Evolutionary conservation across 2,888 invertebrate species (phyloP).

Genomic region (Phalera bucephala): DNA sequence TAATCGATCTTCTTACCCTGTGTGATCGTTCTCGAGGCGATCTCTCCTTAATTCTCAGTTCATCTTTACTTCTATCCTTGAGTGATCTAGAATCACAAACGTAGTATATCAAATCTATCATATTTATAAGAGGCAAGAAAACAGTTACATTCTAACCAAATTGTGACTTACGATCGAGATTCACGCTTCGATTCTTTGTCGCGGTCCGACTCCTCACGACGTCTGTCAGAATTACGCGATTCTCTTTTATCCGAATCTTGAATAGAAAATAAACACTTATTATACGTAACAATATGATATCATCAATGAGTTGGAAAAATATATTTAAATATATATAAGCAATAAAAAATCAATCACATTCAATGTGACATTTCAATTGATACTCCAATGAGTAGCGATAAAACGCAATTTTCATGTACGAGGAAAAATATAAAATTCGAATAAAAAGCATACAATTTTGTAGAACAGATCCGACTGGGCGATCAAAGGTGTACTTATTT

Average conservation of each 20-base stretch:
- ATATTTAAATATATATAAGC: too few relatives aligned
- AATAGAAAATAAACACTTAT: constrained; percentile 9
- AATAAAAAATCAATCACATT: too few relatives aligned
- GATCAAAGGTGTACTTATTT: too few relatives aligned
- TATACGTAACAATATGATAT: constrained; percentile 10
- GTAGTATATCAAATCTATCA: not conserved
- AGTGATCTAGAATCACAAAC: constrained; percentile 50
- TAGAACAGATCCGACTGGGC: too few relatives aligned
- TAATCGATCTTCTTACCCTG: too few relatives aligned
- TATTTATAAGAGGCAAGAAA: not conserved
- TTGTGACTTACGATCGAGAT: constrained; percentile 57
- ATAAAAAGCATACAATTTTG: too few relatives aligned
- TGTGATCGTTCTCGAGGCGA: constrained; percentile 76
- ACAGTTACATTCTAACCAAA: not conserved
- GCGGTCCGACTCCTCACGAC: constrained; percentile 67
- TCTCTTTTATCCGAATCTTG: constrained; percentile 68
- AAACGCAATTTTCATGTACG: too few relatives aligned
- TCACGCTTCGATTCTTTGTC: constrained; percentile 74
- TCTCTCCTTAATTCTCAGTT: constrained; percentile 81
- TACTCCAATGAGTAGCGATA: too few relatives aligned
- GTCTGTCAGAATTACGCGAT: constrained; percentile 57
- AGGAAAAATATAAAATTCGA: too few relatives aligned
- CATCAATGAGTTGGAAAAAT: too few relatives aligned
- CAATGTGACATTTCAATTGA: too few relatives aligned
- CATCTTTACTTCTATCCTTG: constrained; percentile 85